A percentile compares a stretch with the other conserved stretches of the same genome.
Evolutionary conservation across 1,140 invertebrate genomes (phyloP).

Genomic region (Polyergus mexicanus): DNA sequence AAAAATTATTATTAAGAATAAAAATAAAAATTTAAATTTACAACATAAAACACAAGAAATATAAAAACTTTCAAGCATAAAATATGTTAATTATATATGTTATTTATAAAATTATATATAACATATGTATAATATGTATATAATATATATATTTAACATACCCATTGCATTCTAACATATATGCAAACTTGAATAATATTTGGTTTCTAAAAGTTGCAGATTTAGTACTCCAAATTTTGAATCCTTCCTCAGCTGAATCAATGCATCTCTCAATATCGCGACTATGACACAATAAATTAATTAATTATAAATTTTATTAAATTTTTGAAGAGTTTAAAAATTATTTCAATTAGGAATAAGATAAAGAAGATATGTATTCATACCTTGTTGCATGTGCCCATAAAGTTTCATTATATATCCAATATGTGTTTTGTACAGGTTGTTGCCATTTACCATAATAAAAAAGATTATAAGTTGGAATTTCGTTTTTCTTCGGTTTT

Average conservation of each 20-base stretch:
- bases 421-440: conserved; percentile 27
- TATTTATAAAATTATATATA: too few species aligned
- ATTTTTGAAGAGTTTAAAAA: not conserved
- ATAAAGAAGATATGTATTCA: not conserved
- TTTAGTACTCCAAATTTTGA: conserved; percentile 17
- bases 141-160: conserved; percentile 12
- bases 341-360: not conserved
- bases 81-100: not conserved
- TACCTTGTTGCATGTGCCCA: conserved; percentile 34
- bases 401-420: not conserved
- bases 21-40: not conserved
- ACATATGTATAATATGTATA: not conserved
- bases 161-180: not conserved
- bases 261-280: conserved; percentile 9
- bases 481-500: not conserved
- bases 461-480: conserved; percentile 3
- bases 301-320: conserved; percentile 1
- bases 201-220: not conserved
- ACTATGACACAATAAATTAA: conserved; percentile 21
- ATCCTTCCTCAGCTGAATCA: conserved; percentile 18
- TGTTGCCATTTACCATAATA: conserved; percentile 19
- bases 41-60: too few species aligned
- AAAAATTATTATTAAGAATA: not conserved
- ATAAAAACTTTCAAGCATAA: too few species aligned
- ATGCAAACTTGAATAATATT: conserved; percentile 12